phyloP scores from a whole-genome alignment of 1,140 invertebrate genomes.

The Dolichoris vasculosae region DNA sequence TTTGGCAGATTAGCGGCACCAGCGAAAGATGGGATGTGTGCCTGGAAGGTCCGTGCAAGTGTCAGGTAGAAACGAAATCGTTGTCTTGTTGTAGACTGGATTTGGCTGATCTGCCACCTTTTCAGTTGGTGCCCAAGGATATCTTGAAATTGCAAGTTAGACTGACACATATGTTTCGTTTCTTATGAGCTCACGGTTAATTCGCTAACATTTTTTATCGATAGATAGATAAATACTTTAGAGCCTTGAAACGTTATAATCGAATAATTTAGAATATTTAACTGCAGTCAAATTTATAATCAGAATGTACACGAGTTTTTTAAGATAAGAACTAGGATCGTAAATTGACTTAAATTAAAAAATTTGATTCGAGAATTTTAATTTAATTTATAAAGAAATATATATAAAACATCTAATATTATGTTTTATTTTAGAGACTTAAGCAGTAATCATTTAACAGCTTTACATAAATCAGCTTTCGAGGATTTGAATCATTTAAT shows the following conservation, averaged over 20 bases:
- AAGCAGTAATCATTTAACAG: slow-evolving; percentile 82
- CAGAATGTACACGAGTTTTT: too few species aligned
- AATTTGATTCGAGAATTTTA: too few species aligned
- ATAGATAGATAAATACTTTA: background rate
- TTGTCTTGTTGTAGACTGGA: slow-evolving; percentile 84
- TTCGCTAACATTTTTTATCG: background rate
- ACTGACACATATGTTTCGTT: background rate
- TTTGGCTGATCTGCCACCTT: slow-evolving; percentile 78
- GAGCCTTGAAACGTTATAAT: too few species aligned
- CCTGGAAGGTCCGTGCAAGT: slow-evolving; percentile 81
- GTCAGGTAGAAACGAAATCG: slow-evolving; percentile 78
- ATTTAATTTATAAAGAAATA: too few species aligned
- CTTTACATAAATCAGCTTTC: slow-evolving; percentile 85
- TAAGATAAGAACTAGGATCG: too few species aligned
- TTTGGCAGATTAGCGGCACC: slow-evolving; percentile 80
- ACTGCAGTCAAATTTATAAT: too few species aligned
- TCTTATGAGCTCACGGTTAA: background rate
- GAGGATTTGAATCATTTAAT: slow-evolving; percentile 79
- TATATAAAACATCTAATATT: background rate
- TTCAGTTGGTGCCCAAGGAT: slow-evolving; percentile 82
- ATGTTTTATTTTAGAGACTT: slow-evolving; percentile 78
- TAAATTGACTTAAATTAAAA: too few species aligned
- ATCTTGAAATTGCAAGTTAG: slow-evolving; percentile 79
- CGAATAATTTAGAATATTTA: too few species aligned
- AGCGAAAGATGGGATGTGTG: slow-evolving; percentile 83